A percentile compares a stretch with the other conserved stretches of the same genome.
Evolutionary conservation across 35 echinoderm and acorn worm species (phyloP).

Genomic region (Anneissia japonica): DNA sequence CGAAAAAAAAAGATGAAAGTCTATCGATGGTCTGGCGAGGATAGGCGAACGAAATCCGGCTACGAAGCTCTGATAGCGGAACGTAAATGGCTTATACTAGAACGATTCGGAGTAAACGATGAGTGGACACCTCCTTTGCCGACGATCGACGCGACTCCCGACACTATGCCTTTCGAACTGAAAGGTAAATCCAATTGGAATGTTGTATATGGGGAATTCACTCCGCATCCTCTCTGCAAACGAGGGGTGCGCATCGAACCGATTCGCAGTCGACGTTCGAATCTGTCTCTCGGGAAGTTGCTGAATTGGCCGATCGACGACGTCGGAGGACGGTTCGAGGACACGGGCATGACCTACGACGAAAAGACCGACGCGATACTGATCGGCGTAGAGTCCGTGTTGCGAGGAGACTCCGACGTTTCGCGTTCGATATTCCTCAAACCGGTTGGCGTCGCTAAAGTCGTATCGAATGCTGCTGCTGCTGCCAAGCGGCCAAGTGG

Average conservation of each 20-base stretch:
- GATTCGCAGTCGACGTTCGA: neutral
- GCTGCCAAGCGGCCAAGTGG: too few species aligned
- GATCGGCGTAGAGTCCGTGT: too few species aligned
- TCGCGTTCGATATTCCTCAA: too few species aligned
- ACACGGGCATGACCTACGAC: neutral
- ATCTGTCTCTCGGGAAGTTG: neutral
- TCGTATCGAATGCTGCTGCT: too few species aligned
- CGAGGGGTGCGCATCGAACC: neutral
- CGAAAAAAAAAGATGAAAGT: too few species aligned
- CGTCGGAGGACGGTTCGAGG: neutral
- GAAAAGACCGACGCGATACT: neutral
- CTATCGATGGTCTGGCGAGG: too few species aligned
- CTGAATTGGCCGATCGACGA: neutral
- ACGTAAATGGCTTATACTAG: neutral
- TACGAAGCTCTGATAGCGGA: neutral
- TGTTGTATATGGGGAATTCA: neutral
- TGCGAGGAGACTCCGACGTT: too few species aligned
- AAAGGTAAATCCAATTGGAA: neutral
- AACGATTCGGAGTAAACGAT: neutral
- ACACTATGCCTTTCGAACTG: neutral
- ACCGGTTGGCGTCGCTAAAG: too few species aligned
- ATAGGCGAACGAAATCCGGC: too few species aligned
- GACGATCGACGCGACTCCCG: neutral
- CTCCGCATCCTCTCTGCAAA: neutral
- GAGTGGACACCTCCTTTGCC: neutral